Evolutionary conservation across 1,140 invertebrate species (phyloP), one percentile per base, ranked within the genome.

Genomic region (Ceratosolen fusciceps): DNA sequence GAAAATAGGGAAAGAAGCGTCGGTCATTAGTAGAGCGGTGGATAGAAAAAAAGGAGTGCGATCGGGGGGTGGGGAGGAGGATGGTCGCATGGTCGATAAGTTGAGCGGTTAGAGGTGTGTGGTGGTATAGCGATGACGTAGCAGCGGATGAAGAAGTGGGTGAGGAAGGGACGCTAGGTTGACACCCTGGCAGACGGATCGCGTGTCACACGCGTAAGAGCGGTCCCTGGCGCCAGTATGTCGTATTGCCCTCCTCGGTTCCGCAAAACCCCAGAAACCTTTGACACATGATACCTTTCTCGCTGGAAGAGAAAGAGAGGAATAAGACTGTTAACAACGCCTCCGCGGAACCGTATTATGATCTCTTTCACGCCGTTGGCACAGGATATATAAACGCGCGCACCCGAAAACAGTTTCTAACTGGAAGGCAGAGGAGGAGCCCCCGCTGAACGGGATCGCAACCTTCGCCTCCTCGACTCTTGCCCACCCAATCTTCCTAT

Each of bases 121-220:
- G n/a, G n/a, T n/a, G n/a, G n/a, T n/a, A n/a, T n/a, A n/a, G n/a
- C n/a, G n/a, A n/a, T n/a, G n/a, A n/a, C n/a, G n/a, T n/a, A n/a
- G n/a, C 29, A 31, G 31, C 26, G 29, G 0, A 14, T 60, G 24
- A 16, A 9, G 12, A 60, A 60, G 10, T 3, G n/a, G 19, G 19
- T 12, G 10, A 29, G 29, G 26, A 29, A 19, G 39, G 0, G 0
- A 21, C 49, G 16, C 68, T 56, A 31, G 77, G 49, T 73, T 90
- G 85, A 89, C 89, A 89, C 88, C 88, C 87, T 84, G 81, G 83
- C 83, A 86, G 85, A 88, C 88, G 84, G 86, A 89, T 90, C 87
- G 86, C 87, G 85, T 90, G 88, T 88, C 89, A 86, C 75, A 67
- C 84, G 81, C 80, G 86, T 79, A 85, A 83, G 80, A 31, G 31